Evolutionary conservation across 2,113 vertebrate genomes (phyloP), one percentile per base, ranked within the genome.

Genomic region (Paraplagusia blochii): DNA sequence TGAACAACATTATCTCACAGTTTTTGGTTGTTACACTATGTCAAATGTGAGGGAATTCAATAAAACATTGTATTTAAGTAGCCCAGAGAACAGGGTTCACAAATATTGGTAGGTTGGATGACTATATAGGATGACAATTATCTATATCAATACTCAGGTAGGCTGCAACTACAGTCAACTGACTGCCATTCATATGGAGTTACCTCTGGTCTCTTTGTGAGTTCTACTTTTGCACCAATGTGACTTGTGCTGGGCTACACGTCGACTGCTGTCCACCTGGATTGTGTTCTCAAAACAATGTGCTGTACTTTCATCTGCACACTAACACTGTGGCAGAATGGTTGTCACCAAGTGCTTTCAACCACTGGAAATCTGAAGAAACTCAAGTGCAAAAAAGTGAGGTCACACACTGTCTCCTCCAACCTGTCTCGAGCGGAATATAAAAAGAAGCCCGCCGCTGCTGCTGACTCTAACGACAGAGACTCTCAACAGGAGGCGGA

Each of bases 271-370:
- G 77, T 77, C 77, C 74, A 22, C 19, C 3, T 6, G 6, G 34
- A 74, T 79, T 79, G 69, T 63, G 69, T 57, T 70, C 66, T 22
- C 44, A 71, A 74, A 53, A 63, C 78, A 76, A 77, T 69, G 79
- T 82, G 72, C 81, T 82, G 58, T 66, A 57, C 2, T 72, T 29
- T 78, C 55, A 62, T 77, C 79, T 74, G 66, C 74, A 49, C 76
- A 17, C 50, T 82, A 77, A 85, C 80, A 34, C 49, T 46, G 11
- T 8, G 70, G 67, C 29, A 2, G 13, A 76, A 80, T 87, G 78
- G 79, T 83, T 88, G 83, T 65, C 44, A 85, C 82, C 79, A 84
- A 80, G 82, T 84, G 87, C 76, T 84, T 85, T 82, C 68, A 72
- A 76, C 77, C 59, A 72, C 70, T 80, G 67, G 35, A 78, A 29